Percentiles rank a stretch among this genome's conserved stretches.
Conservation (phyloP, 2,797 vertebrate genomes). For the Myotis daubentonii region DNA sequence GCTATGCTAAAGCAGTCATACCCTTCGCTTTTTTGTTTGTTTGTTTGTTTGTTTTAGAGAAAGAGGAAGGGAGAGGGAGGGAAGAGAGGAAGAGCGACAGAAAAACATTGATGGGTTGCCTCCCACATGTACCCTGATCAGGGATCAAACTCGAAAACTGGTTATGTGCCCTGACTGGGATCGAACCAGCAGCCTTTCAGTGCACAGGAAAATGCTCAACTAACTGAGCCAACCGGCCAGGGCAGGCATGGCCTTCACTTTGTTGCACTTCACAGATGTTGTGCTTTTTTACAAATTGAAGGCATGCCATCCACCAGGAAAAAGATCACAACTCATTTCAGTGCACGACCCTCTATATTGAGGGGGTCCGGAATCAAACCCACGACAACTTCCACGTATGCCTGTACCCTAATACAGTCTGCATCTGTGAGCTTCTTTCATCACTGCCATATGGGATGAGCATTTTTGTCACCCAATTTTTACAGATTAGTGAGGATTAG, state of each 20-base stretch:
- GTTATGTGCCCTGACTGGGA: not conserved
- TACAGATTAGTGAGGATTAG: conserved; percentile 25
- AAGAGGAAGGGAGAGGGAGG: too few species aligned
- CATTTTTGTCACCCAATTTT: conserved; percentile 31
- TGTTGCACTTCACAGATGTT: not conserved
- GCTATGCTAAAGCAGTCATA: not conserved
- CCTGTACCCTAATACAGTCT: not conserved
- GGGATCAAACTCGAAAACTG: not conserved
- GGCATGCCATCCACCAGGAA: not conserved
- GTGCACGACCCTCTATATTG: not conserved
- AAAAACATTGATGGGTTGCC: too few species aligned
- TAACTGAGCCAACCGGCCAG: not conserved
- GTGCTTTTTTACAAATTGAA: not conserved
- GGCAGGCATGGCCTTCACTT: not conserved
- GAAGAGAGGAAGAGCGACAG: too few species aligned
- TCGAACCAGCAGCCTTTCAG: not conserved
- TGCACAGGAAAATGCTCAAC: not conserved
- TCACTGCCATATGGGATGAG: not conserved
- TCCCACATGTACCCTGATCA: too few species aligned
- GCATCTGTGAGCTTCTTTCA: not conserved
- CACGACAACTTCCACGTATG: too few species aligned
- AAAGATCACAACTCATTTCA: not conserved
- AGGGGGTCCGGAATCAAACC: not conserved
- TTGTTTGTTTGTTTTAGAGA: too few species aligned
- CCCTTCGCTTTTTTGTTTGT: not conserved